Evolutionary conservation across 2,113 vertebrate species (phyloP), one percentile per base, ranked within the genome.

Genomic region (Gadus chalcogrammus): DNA sequence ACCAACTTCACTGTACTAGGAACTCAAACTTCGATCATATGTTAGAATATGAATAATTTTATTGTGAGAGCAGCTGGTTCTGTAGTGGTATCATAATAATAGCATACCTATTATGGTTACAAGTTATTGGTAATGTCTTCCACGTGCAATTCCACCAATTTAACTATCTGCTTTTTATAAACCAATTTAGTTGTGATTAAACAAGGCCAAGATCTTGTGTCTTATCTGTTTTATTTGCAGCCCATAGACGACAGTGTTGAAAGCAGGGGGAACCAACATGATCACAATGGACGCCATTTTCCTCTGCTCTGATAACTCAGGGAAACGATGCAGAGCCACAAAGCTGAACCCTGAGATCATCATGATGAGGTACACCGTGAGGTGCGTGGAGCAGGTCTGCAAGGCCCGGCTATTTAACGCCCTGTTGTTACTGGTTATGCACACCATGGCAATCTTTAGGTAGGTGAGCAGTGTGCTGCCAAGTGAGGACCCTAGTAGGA

Each of bases 381-480:
- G 72, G 61, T 91, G 90, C 0, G 85, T 78, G 56, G 71, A 24
- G 9, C 87, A 91, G 16, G 90, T 90, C 72, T 88, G 82, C 56
- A 89, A n/a, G 0, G 87, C 88, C 12, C 65, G 72, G 56, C 61
- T 70, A 63, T 85, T 89, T 24, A 82, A 5, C 0, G 7, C 2
- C 58, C 63, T 72, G 78, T 62, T 84, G 4, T 55, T 80, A 6
- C 63, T 76, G 38, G 5, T 70, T 56, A 76, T 2, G 18, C 85
- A 89, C 16, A 84, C 75, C 0, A 31, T 0, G 1, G 78, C 69
- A 7, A 91, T 89, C 5, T 63, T 80, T 28, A 84, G 35, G 65
- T 91, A 91, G 59, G 88, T 88, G 63, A 90, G 15, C 1, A 35
- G 1, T 1, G 89, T 20, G 18, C 69, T 80, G 17, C 78, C 53